Conservation (phyloP, 1,140 invertebrate genomes). For the Drosophila nigrodunni region DNA sequence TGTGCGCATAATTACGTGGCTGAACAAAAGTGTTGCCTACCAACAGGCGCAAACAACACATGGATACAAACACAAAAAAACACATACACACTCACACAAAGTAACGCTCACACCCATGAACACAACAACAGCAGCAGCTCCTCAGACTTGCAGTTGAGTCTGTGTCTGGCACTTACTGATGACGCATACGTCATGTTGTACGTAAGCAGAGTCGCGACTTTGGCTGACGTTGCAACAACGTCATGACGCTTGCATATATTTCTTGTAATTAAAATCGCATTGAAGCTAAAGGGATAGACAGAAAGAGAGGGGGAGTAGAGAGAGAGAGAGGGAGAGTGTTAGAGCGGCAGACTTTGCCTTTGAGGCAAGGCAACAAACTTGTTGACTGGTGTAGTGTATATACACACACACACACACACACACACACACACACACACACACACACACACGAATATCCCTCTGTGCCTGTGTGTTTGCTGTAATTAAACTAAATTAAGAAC, state of each 20-base stretch:
- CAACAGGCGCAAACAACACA: constrained; percentile 48
- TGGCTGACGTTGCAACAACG: constrained; percentile 66
- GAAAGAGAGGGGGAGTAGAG: no score
- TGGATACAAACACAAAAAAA: constrained; percentile 11
- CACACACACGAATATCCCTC: not conserved
- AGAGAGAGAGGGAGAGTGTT: not conserved
- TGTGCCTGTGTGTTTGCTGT: constrained; percentile 60
- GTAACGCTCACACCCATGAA: not conserved
- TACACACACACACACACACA: not conserved
- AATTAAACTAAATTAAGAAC: constrained; percentile 83
- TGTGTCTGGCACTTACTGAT: constrained; percentile 52
- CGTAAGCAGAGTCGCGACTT: constrained; percentile 56
- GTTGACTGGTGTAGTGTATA: constrained; percentile 58
- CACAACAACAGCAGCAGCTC: constrained; percentile 24
- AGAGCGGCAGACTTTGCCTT: constrained; percentile 70
- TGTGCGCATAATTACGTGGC: constrained; percentile 77
- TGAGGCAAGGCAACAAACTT: constrained; percentile 73
- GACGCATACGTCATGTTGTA: constrained; percentile 78
- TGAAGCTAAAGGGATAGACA: constrained; percentile 40
- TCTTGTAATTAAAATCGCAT: constrained; percentile 83
- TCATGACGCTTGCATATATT: constrained; percentile 70
- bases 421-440: not conserved
- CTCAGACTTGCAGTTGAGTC: constrained; percentile 29
- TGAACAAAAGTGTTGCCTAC: constrained; percentile 70
- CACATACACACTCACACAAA: constrained; percentile 6